These are phyloP conservation scores for Ptiloglossa arizonensis DNA, from an alignment of 1,140 invertebrate species.

Conservation along the genomic window DNA sequence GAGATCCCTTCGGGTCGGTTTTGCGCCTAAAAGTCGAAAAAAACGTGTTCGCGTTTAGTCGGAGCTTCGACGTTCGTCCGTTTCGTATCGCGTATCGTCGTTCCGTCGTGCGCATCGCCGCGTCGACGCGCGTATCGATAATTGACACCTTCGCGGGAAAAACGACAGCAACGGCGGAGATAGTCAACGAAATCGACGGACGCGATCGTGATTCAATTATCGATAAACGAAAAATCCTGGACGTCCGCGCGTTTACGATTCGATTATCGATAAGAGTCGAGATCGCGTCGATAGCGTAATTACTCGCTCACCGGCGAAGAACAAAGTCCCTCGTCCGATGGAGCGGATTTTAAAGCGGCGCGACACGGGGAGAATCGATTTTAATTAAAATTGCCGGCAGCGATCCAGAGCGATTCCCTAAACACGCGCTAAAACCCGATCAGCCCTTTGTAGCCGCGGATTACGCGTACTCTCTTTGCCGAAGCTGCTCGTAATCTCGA, in stretches of 20 bases:
- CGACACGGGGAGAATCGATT: not conserved
- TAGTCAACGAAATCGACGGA: too few species aligned
- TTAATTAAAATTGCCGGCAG: slow-evolving; percentile 7
- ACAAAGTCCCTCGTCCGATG: not conserved
- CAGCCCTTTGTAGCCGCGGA: not conserved
- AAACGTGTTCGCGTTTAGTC: too few species aligned
- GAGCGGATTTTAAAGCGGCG: not conserved
- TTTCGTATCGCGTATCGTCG: too few species aligned
- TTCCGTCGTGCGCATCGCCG: too few species aligned
- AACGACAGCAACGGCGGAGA: too few species aligned
- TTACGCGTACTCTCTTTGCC: not conserved
- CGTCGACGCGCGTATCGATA: too few species aligned
- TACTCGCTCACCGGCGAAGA: not conserved
- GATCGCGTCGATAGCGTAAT: slow-evolving; percentile 7
- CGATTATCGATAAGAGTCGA: slow-evolving; percentile 3
- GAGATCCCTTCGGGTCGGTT: too few species aligned
- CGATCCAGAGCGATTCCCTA: not conserved
- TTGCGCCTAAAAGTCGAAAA: too few species aligned
- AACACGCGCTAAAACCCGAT: not conserved
- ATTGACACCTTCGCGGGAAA: too few species aligned
- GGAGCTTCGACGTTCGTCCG: too few species aligned
- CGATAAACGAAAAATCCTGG: not conserved
- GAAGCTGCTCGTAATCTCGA: not conserved
- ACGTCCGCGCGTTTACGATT: not conserved
- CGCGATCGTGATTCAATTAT: slow-evolving; percentile 5